These are phyloP conservation scores for Hemicordylus capensis DNA, from an alignment of 2,113 vertebrate species.

Conservation along the genomic window DNA sequence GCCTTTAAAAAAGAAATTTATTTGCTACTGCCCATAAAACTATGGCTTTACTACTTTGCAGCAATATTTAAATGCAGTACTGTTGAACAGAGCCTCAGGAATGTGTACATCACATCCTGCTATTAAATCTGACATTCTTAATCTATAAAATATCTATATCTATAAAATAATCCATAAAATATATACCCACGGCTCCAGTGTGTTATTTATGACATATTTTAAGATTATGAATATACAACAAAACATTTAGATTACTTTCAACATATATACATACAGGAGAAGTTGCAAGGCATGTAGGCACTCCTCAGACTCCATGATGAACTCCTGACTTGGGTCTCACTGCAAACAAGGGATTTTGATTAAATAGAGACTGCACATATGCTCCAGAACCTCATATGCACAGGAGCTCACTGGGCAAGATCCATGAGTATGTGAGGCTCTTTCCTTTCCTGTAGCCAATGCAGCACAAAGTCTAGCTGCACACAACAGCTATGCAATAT, in stretches of 20 bases:
- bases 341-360: background rate
- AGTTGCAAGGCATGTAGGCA: background rate
- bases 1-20: constrained; percentile 19
- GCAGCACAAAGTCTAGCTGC: too few relatives aligned
- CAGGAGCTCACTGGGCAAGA: too few relatives aligned
- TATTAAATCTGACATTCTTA: constrained; percentile 6
- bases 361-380: background rate
- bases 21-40: background rate
- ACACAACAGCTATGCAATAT: background rate
- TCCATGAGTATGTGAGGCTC: too few relatives aligned
- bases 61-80: constrained; percentile 23
- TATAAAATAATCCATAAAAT: too few relatives aligned
- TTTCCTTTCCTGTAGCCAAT: background rate
- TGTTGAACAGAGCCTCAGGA: background rate
- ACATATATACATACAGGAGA: background rate
- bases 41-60: background rate
- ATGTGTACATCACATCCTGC: constrained; percentile 1
- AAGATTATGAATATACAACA: background rate
- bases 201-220: background rate
- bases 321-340: background rate
- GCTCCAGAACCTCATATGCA: background rate
- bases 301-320: background rate
- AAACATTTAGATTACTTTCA: background rate
- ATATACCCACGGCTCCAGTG: background rate
- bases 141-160: too few relatives aligned